phyloP scores from a whole-genome alignment of 2,113 vertebrate genomes.

The Trinectes maculatus region DNA sequence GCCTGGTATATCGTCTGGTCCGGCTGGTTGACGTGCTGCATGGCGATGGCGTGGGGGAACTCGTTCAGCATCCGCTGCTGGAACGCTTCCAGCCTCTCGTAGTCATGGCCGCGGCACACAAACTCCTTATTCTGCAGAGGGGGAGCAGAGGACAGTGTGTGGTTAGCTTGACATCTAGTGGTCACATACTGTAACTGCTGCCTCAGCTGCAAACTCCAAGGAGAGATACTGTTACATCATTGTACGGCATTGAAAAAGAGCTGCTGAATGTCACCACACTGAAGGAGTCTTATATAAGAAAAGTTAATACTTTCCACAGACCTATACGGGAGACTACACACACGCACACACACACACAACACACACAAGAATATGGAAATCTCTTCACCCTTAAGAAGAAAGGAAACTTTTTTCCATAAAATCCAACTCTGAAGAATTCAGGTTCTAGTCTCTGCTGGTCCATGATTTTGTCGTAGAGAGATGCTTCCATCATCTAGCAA shows the following conservation, averaged over 20 bases:
- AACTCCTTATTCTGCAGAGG: slow-evolving; percentile 96
- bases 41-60: slow-evolving; percentile 98
- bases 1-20: slow-evolving; percentile 99
- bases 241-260: slow-evolving; percentile 50
- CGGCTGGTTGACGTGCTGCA: slow-evolving; percentile 98
- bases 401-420: slow-evolving; percentile 98
- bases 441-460: slow-evolving; percentile 97
- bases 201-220: slow-evolving; percentile 28
- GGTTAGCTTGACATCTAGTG: slow-evolving; percentile 80
- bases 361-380: slow-evolving; percentile 19
- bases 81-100: slow-evolving; percentile 97
- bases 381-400: slow-evolving; percentile 94
- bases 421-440: slow-evolving; percentile 98
- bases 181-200: slow-evolving; percentile 34
- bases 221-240: slow-evolving; percentile 63
- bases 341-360: no score
- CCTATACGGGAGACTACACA: no score
- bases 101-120: slow-evolving; percentile 98
- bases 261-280: slow-evolving; percentile 72
- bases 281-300: slow-evolving; percentile 55
- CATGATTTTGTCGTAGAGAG: slow-evolving; percentile 99
- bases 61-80: slow-evolving; percentile 98
- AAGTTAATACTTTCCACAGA: slow-evolving; percentile 41
- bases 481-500: slow-evolving; percentile 94
- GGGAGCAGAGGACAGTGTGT: slow-evolving; percentile 14